These are phyloP conservation scores for Mylabris sibirica DNA, from an alignment of 2,888 invertebrate genomes.

Conservation along the genomic window DNA sequence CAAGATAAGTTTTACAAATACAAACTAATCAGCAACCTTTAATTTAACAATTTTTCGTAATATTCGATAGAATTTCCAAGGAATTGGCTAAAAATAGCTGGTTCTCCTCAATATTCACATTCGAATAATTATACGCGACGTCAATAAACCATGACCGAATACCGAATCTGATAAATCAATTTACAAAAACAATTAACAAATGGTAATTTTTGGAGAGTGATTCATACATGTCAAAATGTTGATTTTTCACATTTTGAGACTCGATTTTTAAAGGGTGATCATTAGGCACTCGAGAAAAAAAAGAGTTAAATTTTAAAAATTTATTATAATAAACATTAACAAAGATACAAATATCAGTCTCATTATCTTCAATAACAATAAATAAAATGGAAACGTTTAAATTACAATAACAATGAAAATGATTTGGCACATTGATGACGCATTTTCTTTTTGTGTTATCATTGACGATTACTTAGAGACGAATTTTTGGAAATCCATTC, in stretches of 20 bases:
- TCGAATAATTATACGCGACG: background rate
- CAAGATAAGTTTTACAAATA: too few species aligned
- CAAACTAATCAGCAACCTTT: too few species aligned
- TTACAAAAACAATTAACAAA: background rate
- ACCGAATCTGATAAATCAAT: background rate
- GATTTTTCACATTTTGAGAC: too few species aligned
- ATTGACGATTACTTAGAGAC: background rate
- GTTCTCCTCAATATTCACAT: background rate
- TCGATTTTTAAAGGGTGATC: too few species aligned
- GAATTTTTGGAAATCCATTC: background rate
- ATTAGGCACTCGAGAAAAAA: too few species aligned
- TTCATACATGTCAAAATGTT: background rate
- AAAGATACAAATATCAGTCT: background rate
- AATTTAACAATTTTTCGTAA: background rate
- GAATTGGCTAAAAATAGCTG: background rate
- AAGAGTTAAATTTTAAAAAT: too few species aligned
- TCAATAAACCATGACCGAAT: background rate
- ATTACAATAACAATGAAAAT: slow-evolving; percentile 6
- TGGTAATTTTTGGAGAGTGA: background rate
- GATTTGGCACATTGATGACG: slow-evolving; percentile 5
- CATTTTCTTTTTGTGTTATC: background rate
- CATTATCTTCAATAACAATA: slow-evolving; percentile 8
- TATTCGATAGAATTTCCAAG: background rate
- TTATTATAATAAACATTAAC: background rate
- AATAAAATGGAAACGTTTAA: slow-evolving; percentile 11